Conservation (phyloP, 2,113 vertebrate species). For the Dasyornis broadbenti region DNA sequence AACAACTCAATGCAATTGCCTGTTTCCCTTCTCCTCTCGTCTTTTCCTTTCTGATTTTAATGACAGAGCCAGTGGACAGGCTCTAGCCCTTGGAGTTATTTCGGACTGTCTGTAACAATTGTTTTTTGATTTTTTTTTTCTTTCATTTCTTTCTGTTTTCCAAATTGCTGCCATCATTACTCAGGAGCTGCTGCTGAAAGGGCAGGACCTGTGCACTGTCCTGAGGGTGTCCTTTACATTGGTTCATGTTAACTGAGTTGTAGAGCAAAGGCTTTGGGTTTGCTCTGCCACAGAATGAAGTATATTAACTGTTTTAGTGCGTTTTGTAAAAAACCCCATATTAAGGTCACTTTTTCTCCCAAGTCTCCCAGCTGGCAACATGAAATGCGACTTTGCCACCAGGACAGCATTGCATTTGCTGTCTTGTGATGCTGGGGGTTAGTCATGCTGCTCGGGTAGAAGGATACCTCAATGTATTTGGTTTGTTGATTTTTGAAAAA, state of each 20-base stretch:
- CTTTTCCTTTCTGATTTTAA: not conserved
- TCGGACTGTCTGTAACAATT: not conserved
- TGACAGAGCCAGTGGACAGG: not conserved
- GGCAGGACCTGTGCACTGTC: not conserved
- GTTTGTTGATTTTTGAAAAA: constrained; percentile 38
- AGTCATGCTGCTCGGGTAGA: not conserved
- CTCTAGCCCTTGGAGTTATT: not conserved
- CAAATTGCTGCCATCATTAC: not conserved
- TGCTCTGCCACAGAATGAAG: not conserved
- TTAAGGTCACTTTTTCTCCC: constrained; percentile 8
- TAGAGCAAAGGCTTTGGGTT: not conserved
- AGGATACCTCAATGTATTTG: not conserved
- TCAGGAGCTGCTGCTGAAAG: not conserved
- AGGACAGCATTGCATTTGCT: not conserved
- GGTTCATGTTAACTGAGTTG: not conserved
- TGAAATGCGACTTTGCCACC: not conserved
- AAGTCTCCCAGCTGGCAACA: not conserved
- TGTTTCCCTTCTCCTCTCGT: not conserved
- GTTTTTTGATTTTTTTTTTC: no score
- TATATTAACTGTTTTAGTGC: not conserved
- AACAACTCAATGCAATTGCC: fast-evolving
- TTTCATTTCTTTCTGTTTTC: not conserved
- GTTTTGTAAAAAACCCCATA: not conserved
- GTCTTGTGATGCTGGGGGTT: not conserved
- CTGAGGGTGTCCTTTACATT: not conserved